A percentile compares a stretch with the other conserved stretches of the same genome.
Conservation (phyloP, 2,888 invertebrate species). For the Caenorhabditis becei region DNA sequence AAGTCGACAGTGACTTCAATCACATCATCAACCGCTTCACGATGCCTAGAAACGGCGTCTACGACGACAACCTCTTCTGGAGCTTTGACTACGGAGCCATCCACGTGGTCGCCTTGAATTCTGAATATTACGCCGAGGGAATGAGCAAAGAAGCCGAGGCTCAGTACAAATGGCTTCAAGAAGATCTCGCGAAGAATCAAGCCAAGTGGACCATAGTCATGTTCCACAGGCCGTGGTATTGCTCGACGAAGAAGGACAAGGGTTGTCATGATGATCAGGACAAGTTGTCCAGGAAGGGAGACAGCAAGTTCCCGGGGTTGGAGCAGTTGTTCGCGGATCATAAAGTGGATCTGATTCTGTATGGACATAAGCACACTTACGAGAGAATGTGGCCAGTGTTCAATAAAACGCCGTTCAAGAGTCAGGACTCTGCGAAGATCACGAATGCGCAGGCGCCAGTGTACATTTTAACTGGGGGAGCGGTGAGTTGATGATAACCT, state of each 20-base stretch:
- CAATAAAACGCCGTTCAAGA: slow-evolving; percentile 84
- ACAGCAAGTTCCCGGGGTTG: slow-evolving; percentile 83
- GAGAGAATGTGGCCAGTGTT: slow-evolving; percentile 96
- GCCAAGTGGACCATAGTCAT: slow-evolving; percentile 91
- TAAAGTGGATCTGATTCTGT: slow-evolving; percentile 93
- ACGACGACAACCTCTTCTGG: slow-evolving; percentile 78
- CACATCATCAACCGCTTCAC: slow-evolving; percentile 93
- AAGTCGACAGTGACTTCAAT: slow-evolving; percentile 89
- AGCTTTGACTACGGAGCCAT: slow-evolving; percentile 90
- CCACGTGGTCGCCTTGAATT: slow-evolving; percentile 92
- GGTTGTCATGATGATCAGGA: slow-evolving; percentile 60
- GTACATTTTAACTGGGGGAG: slow-evolving; percentile 66
- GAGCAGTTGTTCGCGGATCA: slow-evolving; percentile 91
- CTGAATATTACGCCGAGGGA: slow-evolving; percentile 93
- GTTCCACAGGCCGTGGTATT: slow-evolving; percentile 94
- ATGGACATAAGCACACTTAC: slow-evolving; percentile 98
- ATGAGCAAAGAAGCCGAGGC: slow-evolving; percentile 87
- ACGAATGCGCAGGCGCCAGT: slow-evolving; percentile 65
- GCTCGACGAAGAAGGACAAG: slow-evolving; percentile 86
- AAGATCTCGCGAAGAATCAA: slow-evolving; percentile 74
- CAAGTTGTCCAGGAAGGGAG: slow-evolving; percentile 49
- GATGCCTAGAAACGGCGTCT: slow-evolving; percentile 87
- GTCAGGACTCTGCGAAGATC: slow-evolving; percentile 32
- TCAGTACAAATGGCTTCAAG: slow-evolving; percentile 77
- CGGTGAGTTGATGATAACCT: slow-evolving; percentile 29